Evolutionary conservation across 2,113 vertebrate species (phyloP), one percentile per base, ranked within the genome.

Genomic region (Chiloscyllium plagiosum): DNA sequence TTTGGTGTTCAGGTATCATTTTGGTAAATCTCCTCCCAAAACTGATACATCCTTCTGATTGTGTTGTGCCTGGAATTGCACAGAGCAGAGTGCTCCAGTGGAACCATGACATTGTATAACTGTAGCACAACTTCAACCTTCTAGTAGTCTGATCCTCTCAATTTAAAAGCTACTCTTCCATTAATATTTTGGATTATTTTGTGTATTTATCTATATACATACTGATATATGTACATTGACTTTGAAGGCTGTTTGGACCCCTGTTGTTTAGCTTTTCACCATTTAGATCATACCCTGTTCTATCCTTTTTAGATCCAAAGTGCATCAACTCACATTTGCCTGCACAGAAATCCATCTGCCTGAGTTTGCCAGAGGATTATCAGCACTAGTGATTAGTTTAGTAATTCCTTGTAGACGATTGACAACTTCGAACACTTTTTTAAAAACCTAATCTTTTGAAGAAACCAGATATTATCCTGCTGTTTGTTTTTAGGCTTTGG

Each of bases 401-500:
- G 50, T 56, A 56, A 56, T 89, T 56, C 42, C 4, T 61, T 26
- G 29, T 56, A 52, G 26, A 56, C 12, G 26, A 29, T 33, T 65
- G 56, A n/a, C 56, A 33, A n/a, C 33, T 15, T 29, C 29, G 86
- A 26, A 92, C 56, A 37, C 33, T 42, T 19, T 17, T 42, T 61
- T 33, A 89, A 10, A 61, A 56, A 56, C 33, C 19, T 6, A 86
- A 61, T 26, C 86, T 61, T 15, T 33, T 89, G 29, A 90, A 61
- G 8, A 90, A 68, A 70, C 42, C 72, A 15, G 52, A 66, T n/a
- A 95, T 93, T 26, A 95, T 12, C 94, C 94, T 95, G 94, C 72
- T 68, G 87, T 90, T 95, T 61, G 68, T 3, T 76, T 95, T 95
- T 52, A 95, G 94, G 94, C 94, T 72, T 70, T 95, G 42, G 68